phyloP scores from a whole-genome alignment of 2,888 invertebrate genomes.

The Pheosia gnoma region DNA sequence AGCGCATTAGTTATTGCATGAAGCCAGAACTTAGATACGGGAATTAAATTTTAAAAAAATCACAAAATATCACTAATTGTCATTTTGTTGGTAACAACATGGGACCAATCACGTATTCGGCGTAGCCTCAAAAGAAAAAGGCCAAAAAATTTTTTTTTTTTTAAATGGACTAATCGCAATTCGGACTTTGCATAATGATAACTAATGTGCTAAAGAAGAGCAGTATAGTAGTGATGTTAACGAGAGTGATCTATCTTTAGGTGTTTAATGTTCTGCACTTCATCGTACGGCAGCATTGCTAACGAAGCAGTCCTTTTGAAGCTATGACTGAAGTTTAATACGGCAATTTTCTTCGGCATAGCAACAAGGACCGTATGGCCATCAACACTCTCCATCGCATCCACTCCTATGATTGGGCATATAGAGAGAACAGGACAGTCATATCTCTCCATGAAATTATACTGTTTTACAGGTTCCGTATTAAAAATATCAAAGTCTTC shows the following conservation, averaged over 20 bases:
- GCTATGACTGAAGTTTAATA: conserved; percentile 58
- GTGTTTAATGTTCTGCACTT: conserved; percentile 16
- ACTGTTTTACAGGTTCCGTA: conserved; percentile 58
- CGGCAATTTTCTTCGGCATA: conserved; percentile 70
- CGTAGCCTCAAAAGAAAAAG: too few species aligned
- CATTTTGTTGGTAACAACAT: too few species aligned
- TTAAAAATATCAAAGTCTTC: conserved; percentile 62
- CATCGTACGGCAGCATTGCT: conserved; percentile 46
- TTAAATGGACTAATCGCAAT: too few species aligned
- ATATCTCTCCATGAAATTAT: conserved; percentile 60
- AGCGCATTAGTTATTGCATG: too few species aligned
- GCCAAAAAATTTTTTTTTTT: too few species aligned
- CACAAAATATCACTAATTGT: too few species aligned
- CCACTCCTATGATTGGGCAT: conserved; percentile 65
- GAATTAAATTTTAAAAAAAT: too few species aligned
- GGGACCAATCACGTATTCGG: too few species aligned
- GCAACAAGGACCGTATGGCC: conserved; percentile 66
- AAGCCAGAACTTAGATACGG: too few species aligned
- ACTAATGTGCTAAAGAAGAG: too few species aligned
- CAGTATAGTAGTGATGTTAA: too few species aligned
- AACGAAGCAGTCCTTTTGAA: conserved; percentile 44
- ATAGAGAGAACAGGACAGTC: conserved; percentile 60
- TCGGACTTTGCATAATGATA: too few species aligned
- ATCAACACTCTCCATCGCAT: conserved; percentile 58
- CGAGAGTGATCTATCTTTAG: conserved; percentile 13